Base-by-base conservation (phyloP, 2,113 vertebrate genomes). In the Xyrauchen texanus region DNA sequence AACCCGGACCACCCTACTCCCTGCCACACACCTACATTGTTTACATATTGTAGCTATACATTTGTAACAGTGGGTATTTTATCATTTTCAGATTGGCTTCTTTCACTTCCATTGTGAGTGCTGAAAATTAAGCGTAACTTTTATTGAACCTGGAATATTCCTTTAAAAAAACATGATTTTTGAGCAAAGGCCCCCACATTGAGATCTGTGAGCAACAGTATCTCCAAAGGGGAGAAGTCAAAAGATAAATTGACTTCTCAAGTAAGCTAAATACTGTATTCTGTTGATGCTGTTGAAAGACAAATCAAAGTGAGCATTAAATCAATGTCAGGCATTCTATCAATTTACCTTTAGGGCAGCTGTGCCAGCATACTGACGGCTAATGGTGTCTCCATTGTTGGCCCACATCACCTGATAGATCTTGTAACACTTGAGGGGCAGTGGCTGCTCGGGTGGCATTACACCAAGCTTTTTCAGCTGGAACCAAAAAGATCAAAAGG, bases 341-440 rank as follows among this genome's bases (percentile, higher is more conserved):
- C 47, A 15, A 55, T 7, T 80, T 88, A 97, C 98, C 96, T 99
- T 99, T 4, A 99, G 88, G 34, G 97, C 97, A 0, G 98, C 98
- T 0, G 98, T 99, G 80, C 98, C 97, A 0, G 98, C 97, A 0
- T 99, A 99, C 87, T 99, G 98, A 53, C 95, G 91, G 91, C 98
- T 99, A 52, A 99, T 98, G 81, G 96, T 95, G 87, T 99, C 98
- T 1, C 98, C 98, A 0, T 99, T 99, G 91, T 99, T 99, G 2
- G 98, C 98, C 98, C 98, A 99, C 92, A 99, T 98, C 71, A 97
- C 91, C 92, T 99, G 98, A 91, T 99, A 99, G 85, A 97, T 97
- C 77, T 94, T 92, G 86, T 96, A 97, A 89, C 98, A 99, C 63
- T 97, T 98, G 67, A 92, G 87, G 0, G 98, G 98, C 77, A 99